Evolutionary conservation across 2,797 vertebrate genomes (phyloP).

Genomic region (Notolepis coatsorum): DNA sequence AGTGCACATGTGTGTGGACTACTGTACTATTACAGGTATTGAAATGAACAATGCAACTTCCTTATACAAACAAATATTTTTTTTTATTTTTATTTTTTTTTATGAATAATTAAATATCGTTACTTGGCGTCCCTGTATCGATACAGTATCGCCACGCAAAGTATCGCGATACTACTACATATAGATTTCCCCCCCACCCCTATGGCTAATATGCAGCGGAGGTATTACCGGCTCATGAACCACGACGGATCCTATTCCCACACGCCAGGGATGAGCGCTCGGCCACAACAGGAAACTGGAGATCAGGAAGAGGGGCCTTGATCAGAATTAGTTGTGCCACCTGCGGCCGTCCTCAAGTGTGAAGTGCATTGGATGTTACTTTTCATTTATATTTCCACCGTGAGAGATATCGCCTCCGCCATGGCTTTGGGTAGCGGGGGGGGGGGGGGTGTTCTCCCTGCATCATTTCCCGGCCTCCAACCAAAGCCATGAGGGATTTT

Average conservation of each 20-base stretch:
- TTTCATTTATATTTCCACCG: slow-evolving; percentile 30
- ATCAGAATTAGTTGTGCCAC: slow-evolving; percentile 54
- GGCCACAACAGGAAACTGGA: slow-evolving; percentile 50
- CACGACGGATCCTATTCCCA: slow-evolving; percentile 45
- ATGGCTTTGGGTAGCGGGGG: too few species aligned
- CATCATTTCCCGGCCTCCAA: background rate
- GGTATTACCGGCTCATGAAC: slow-evolving; percentile 48
- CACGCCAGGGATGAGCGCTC: slow-evolving; percentile 47
- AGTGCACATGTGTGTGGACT: too few species aligned
- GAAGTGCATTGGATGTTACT: slow-evolving; percentile 39
- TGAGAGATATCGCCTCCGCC: slow-evolving; percentile 38
- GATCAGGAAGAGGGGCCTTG: slow-evolving; percentile 55
- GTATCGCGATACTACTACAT: too few species aligned
- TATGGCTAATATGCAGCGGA: slow-evolving; percentile 42
- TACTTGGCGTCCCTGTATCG: too few species aligned
- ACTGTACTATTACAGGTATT: too few species aligned
- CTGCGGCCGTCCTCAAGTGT: slow-evolving; percentile 18
- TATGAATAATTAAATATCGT: too few species aligned
- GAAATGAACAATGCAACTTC: too few species aligned
- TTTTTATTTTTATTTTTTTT: too few species aligned
- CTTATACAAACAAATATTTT: too few species aligned
- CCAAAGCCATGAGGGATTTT: slow-evolving; percentile 4
- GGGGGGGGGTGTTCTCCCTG: too few species aligned
- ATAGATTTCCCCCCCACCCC: too few species aligned
- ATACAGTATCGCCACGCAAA: too few species aligned